A percentile compares a stretch with the other conserved stretches of the same genome.
Evolutionary conservation across 2,888 invertebrate species (phyloP).

Genomic region (Phorcus lineatus): DNA sequence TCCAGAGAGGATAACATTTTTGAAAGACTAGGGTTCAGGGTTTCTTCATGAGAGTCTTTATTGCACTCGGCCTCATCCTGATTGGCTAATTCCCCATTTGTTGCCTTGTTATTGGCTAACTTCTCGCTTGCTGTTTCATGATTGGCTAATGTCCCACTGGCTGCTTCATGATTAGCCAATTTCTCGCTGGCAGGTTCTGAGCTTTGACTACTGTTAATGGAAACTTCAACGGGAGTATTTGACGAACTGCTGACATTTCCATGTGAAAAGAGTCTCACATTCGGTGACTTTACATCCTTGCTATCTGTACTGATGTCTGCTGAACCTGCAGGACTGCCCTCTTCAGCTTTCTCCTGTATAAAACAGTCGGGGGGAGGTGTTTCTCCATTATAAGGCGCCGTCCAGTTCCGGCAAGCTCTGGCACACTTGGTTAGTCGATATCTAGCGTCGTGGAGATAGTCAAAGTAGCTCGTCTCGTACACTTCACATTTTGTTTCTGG

Average conservation of each 20-base stretch:
- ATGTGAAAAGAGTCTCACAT: conserved; percentile 26
- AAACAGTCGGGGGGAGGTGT: conserved; percentile 72
- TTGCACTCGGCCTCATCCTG: conserved; percentile 6
- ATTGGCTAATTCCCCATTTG: neutral
- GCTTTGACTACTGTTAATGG: no score
- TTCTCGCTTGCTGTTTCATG: neutral
- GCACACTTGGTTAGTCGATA: conserved; percentile 85
- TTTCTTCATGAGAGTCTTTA: conserved; percentile 1
- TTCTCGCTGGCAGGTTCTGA: neutral
- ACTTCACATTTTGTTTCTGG: neutral
- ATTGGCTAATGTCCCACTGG: neutral
- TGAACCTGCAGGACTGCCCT: neutral
- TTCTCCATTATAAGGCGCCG: conserved; percentile 85
- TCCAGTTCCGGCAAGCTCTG: conserved; percentile 87
- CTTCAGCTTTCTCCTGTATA: conserved; percentile 15
- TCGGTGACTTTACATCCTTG: neutral
- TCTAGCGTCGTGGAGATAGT: conserved; percentile 89
- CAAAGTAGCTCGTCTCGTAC: conserved; percentile 71
- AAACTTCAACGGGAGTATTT: no score
- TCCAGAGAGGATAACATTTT: conserved; percentile 39
- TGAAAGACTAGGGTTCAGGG: conserved; percentile 24
- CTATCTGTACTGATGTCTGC: neutral
- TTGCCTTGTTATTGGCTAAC: neutral
- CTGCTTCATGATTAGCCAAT: neutral
- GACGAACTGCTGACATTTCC: conserved; percentile 7